Evolutionary conservation across 2,888 invertebrate genomes (phyloP), one percentile per base, ranked within the genome.

Genomic region (Ganaspis brasiliensis): DNA sequence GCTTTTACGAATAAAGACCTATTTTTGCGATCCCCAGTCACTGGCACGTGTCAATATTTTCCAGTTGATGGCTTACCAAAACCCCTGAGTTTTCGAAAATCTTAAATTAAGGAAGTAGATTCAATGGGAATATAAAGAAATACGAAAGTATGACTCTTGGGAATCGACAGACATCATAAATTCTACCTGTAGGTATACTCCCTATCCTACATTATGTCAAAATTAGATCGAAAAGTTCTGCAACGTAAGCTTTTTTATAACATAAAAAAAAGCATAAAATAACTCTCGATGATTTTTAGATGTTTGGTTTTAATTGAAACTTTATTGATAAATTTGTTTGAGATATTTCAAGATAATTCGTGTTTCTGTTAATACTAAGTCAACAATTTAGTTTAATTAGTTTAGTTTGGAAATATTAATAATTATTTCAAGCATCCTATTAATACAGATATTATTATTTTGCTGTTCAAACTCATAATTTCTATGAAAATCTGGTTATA

Each of bases 121-220:
- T 67, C 24, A 40, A 67, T 24, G 63, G 45, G 14, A 14, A 40
- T 45, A 45, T 67, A 37, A 6, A n/a, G 40, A 21, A 63, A 40
- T 40, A 63, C 19, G 63, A 63, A 16, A 63, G 14, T 21, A 14
- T 19, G 19, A 63, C 63, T 21, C 63, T n/a, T 19, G 63, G 40
- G 63, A 67, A 45, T 67, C 21, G 8, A 24, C 63, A 40, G 45
- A 45, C 45, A 63, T 63, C 37, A 67, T 67, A 67, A 67, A 67
- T 67, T 21, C 12, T 63, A 6, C 14, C 24, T 45, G 40, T 56
- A 56, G 21, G 40, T 63, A 19, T n/a, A 63, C 40, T 63, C 37
- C 63, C 63, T 21, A 40, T 67, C 2, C n/a, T 52, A 2, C 24
- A 10, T 56, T 24, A 67, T 67, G 40, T 40, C 40, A 21, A 40